Percentiles rank a stretch among this genome's conserved stretches.
These are phyloP conservation scores for Sinotaia quadrata DNA, from an alignment of 2,888 invertebrate species.

Conservation along the genomic window DNA sequence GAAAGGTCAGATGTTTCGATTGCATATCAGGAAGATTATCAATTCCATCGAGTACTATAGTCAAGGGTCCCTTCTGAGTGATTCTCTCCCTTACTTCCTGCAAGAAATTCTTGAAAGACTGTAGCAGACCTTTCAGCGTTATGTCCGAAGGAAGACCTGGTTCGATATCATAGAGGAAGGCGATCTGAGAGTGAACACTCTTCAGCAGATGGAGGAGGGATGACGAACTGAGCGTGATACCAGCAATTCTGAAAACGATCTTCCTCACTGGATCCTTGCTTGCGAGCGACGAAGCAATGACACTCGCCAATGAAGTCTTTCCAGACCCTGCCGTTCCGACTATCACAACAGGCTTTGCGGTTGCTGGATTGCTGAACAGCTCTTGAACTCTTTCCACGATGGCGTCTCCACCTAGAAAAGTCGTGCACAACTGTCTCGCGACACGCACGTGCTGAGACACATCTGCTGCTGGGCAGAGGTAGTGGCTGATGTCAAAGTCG, in stretches of 20 bases:
- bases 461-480: conserved; percentile 37
- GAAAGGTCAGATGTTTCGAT: conserved; percentile 28
- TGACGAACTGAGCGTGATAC: conserved; percentile 36
- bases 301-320: conserved; percentile 34
- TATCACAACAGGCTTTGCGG: conserved; percentile 10
- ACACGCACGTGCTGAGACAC: conserved; percentile 36
- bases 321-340: conserved; percentile 35
- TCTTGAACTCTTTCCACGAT: conserved; percentile 10
- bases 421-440: conserved; percentile 12
- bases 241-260: conserved; percentile 35
- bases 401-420: conserved; percentile 19
- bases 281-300: conserved; percentile 24
- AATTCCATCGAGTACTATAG: conserved; percentile 36
- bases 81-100: conserved; percentile 27
- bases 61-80: conserved; percentile 21
- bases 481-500: conserved; percentile 38
- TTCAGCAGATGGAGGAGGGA: conserved; percentile 34
- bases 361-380: conserved; percentile 5
- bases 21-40: conserved; percentile 31
- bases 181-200: conserved; percentile 37
- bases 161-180: conserved; percentile 30
- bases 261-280: conserved; percentile 29
- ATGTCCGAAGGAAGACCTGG: conserved; percentile 27
- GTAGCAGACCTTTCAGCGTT: conserved; percentile 25
- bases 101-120: conserved; percentile 29